phyloP scores from a whole-genome alignment of 2,888 invertebrate genomes.

The Apotomis betuletana region DNA sequence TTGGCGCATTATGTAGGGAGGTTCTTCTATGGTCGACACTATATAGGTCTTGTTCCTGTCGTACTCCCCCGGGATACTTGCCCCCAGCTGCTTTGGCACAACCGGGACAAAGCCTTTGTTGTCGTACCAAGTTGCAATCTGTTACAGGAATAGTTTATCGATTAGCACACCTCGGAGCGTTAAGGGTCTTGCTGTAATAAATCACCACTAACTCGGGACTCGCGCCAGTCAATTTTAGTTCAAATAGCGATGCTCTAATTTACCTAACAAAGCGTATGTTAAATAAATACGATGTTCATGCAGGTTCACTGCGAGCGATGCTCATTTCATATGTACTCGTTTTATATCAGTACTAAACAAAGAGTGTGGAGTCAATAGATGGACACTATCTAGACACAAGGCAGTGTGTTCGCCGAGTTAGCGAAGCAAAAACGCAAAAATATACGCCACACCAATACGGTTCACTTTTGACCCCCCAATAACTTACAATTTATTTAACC shows the following conservation, averaged over 20 bases:
- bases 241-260: background rate
- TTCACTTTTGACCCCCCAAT: too few species aligned
- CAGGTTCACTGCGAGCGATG: too few species aligned
- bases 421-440: too few species aligned
- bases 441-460: too few species aligned
- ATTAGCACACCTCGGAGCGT: constrained; percentile 21
- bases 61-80: constrained; percentile 86
- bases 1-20: constrained; percentile 92
- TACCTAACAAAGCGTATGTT: background rate
- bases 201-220: constrained; percentile 29
- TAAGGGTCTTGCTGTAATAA: constrained; percentile 22
- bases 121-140: constrained; percentile 95
- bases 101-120: constrained; percentile 89
- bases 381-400: too few species aligned
- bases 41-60: constrained; percentile 93
- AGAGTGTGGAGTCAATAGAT: too few species aligned
- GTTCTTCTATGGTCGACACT: constrained; percentile 93
- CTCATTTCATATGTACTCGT: too few species aligned
- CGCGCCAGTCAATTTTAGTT: constrained; percentile 17
- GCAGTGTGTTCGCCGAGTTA: too few species aligned
- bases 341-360: too few species aligned
- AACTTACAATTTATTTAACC: too few species aligned
- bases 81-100: constrained; percentile 87
- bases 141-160: constrained; percentile 43
- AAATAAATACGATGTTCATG: too few species aligned